Conservation (phyloP, 2,888 invertebrate species). For the Eurytoma adleriae region DNA sequence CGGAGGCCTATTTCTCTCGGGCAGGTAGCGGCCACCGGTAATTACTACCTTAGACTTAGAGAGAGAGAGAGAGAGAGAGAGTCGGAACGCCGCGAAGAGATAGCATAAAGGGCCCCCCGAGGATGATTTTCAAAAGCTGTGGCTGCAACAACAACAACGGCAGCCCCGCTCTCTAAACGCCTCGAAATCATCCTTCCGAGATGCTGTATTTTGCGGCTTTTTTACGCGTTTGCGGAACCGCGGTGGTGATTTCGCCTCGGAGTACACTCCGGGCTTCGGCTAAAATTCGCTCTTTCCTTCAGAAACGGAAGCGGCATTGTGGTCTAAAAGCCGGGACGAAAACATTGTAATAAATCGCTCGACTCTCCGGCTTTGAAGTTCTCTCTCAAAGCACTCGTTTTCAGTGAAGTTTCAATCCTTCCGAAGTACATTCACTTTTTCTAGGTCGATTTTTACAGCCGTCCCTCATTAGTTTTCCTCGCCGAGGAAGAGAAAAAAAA, state of each 20-base stretch:
- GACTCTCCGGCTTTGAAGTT: not conserved
- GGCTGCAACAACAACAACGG: conserved; percentile 29
- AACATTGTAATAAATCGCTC: not conserved
- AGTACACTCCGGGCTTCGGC: not conserved
- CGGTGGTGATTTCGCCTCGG: conserved; percentile 13
- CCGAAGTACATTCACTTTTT: too few relatives aligned
- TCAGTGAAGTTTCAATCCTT: conserved; percentile 2
- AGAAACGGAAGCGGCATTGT: not conserved
- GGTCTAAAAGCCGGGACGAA: not conserved
- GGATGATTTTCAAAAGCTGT: conserved; percentile 51
- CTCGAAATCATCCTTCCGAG: conserved; percentile 7
- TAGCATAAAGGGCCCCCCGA: conserved; percentile 52
- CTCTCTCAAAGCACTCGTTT: not conserved
- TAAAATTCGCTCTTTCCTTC: not conserved
- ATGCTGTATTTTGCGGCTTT: conserved; percentile 23
- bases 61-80: conserved; percentile 45
- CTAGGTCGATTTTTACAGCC: too few relatives aligned
- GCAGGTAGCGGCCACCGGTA: conserved; percentile 76
- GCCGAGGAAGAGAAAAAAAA: not conserved
- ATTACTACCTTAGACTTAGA: conserved; percentile 72
- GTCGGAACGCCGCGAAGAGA: conserved; percentile 49
- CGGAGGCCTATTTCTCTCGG: conserved; percentile 72
- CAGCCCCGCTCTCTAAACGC: conserved; percentile 24
- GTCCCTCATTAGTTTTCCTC: too few relatives aligned
- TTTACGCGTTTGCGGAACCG: conserved; percentile 9